Conservation (phyloP, 2,888 invertebrate species). For the Graphium colonna region DNA sequence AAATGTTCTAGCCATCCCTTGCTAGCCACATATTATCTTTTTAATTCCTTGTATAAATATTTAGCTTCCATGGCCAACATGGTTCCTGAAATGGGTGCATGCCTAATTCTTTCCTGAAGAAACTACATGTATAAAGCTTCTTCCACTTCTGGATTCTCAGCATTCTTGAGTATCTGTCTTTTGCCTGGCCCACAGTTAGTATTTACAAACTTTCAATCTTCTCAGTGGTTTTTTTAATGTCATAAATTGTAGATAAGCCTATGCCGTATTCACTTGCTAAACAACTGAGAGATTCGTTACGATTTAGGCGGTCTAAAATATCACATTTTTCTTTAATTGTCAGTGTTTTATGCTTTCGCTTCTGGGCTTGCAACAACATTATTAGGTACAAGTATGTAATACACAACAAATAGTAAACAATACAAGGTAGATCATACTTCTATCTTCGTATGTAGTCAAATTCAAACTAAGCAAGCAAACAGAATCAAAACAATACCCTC, state of each 20-base stretch:
- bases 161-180: conserved; percentile 32
- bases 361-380: conserved; percentile 30
- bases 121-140: conserved; percentile 35
- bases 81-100: conserved; percentile 30
- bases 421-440: conserved; percentile 16
- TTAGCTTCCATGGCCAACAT: conserved; percentile 25
- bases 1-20: conserved; percentile 34
- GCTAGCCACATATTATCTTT: conserved; percentile 33
- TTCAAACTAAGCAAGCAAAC: conserved; percentile 26
- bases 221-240: conserved; percentile 30
- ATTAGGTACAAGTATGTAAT: conserved; percentile 24
- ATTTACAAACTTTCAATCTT: conserved; percentile 32
- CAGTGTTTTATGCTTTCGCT: conserved; percentile 30
- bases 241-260: conserved; percentile 25
- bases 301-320: too few relatives aligned
- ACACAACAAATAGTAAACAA: conserved; percentile 28
- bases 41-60: conserved; percentile 31
- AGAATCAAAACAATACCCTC: too few relatives aligned
- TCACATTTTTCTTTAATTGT: conserved; percentile 34
- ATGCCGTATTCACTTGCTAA: conserved; percentile 27
- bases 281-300: too few relatives aligned
- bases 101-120: conserved; percentile 31
- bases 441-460: too few relatives aligned
- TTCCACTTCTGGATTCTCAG: conserved; percentile 33
- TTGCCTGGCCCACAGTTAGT: too few relatives aligned